Base-by-base conservation (phyloP, 2,888 invertebrate species). In the Leptogaster cylindrica region DNA sequence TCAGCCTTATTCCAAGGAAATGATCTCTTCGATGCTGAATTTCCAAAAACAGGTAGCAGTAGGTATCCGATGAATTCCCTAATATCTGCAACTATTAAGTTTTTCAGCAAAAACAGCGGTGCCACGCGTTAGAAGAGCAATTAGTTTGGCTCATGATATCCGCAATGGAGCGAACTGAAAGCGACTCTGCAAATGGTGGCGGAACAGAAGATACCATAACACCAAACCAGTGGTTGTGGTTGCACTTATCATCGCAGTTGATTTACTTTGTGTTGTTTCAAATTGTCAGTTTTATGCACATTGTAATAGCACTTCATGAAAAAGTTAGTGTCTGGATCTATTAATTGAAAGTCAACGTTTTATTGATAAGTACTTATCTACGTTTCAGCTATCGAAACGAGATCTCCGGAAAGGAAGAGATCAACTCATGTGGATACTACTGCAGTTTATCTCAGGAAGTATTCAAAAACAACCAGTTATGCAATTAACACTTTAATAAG, bases 351-450 rank as follows among this genome's bases (percentile, higher is more conserved):
- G 10, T 8, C 6, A 31, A 31, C 5, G 10, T 6, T 12, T 0
- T 3, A 12, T 1, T 4, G 5, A 23, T 12, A 18, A 46, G 4
- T 18, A 12, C 39, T 65, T 0, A 10, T 27, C 28, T 2, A 10
- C 10, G 55, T 78, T 80, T 8, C 72, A 88, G 87, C 80, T 93
- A 33, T 86, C 89, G 44, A 89, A 89, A 5, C 85, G 90, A 72
- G 93, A 94, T 76, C 83, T 95, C 77, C 86, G 91, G 69, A 92
- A 93, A 79, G 96, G 97, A 0, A 84, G 98, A 51, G 97, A 97
- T 81, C 96, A 98, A 75, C 83, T 99, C n/a, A 98, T 99, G 97
- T 98, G 98, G 97, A 92, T 96, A 16, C 83, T 98, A 14, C 83
- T 99, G 44, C 98, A 99, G 82, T 97, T 96, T 76, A 94, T 98